These are phyloP conservation scores for Pteria penguin DNA, from an alignment of 2,888 invertebrate species.

Conservation along the genomic window DNA sequence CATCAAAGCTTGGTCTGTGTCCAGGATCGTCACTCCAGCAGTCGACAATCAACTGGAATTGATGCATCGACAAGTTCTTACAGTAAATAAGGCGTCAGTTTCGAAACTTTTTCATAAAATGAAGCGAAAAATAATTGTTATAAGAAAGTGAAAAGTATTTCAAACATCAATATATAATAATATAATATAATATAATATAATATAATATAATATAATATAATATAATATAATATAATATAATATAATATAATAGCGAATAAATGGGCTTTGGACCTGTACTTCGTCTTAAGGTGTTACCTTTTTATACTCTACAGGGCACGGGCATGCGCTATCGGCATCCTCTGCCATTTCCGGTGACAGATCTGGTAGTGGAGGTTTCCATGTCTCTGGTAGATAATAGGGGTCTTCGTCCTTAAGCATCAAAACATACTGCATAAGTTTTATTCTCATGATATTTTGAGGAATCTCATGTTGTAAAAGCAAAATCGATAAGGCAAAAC, in stretches of 20 bases:
- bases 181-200: no score
- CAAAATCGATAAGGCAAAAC: no score
- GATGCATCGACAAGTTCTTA: not conserved
- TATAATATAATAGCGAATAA: no score
- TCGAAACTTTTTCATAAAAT: not conserved
- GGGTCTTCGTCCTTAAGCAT: constrained; percentile 66
- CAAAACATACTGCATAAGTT: no score
- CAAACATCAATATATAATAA: no score
- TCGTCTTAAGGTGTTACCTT: constrained; percentile 56
- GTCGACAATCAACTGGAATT: constrained; percentile 51
- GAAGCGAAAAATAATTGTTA: not conserved
- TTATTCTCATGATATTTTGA: no score
- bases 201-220: no score
- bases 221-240: no score
- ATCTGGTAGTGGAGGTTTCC: constrained; percentile 66
- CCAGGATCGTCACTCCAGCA: constrained; percentile 59
- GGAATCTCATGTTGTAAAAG: no score
- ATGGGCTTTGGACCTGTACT: no score
- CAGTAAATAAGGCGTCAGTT: not conserved
- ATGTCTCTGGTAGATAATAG: constrained; percentile 51
- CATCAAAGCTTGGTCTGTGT: constrained; percentile 64
- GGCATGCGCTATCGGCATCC: constrained; percentile 64
- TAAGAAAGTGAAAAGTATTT: no score
- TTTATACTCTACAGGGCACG: constrained; percentile 59
- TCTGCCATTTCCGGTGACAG: constrained; percentile 47